phyloP scores from a whole-genome alignment of 2,888 invertebrate genomes.

The Yponomeuta sedellus region DNA sequence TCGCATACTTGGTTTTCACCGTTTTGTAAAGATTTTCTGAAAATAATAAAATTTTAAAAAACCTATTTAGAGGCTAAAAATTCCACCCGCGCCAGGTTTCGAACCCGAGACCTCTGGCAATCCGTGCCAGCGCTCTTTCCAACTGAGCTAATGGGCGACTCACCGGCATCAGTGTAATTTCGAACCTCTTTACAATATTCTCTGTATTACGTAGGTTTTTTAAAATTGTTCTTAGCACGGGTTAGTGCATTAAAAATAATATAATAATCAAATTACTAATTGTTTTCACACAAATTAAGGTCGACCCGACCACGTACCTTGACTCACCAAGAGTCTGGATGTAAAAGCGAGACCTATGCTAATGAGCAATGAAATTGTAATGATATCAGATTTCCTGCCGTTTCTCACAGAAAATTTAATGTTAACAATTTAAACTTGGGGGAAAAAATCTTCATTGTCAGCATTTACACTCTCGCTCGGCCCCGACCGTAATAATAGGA shows the following conservation, averaged over 20 bases:
- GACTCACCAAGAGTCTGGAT: neutral
- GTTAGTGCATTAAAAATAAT: no score
- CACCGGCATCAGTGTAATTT: no score
- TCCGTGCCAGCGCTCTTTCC: no score
- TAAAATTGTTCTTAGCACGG: no score
- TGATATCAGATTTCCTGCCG: slow-evolving; percentile 59
- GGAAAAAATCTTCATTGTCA: slow-evolving; percentile 62
- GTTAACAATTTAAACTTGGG: slow-evolving; percentile 59
- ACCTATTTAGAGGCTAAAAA: no score
- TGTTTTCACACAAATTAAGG: neutral
- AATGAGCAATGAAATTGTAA: slow-evolving; percentile 53
- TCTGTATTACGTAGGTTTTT: no score
- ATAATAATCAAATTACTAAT: neutral
- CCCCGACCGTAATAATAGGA: slow-evolving; percentile 60
- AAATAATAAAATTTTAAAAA: neutral
- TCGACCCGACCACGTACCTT: neutral
- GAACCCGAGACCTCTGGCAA: no score
- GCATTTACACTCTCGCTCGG: slow-evolving; percentile 60
- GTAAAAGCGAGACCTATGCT: slow-evolving; percentile 16
- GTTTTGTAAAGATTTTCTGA: slow-evolving; percentile 20
- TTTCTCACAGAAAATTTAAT: slow-evolving; percentile 56
- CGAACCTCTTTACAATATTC: no score
- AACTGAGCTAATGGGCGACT: no score
- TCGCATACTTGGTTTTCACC: no score
- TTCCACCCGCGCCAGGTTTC: no score